Base-by-base conservation (phyloP, 1,140 invertebrate species). In the Rhagoletis pomonella region DNA sequence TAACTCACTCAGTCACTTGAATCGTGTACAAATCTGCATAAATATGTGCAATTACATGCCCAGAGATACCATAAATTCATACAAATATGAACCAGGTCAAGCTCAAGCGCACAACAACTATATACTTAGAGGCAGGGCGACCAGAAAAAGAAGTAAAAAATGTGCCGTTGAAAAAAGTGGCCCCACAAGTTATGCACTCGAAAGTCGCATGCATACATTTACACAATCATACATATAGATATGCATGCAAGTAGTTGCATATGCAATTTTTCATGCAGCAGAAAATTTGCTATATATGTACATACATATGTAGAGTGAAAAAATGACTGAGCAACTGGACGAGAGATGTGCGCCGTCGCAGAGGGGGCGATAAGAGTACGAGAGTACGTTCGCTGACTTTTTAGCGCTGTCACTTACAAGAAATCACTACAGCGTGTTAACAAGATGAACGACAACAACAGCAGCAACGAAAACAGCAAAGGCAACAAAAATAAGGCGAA, bases 341-440 rank as follows among this genome's bases (percentile, higher is more conserved):
- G 19, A 29, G 64, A 19, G 3, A 39, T 4, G 10, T 12, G 39
- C 3, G 39, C 19, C 29, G 29, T 55, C 50, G 50, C 10, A 29
- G 9, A 67, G 19, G 64, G 64, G 65, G 67, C 39, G 67, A 12
- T 44, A 47, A 73, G 2, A 6, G 67, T 17, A 47, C 4, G 42
- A 44, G n/a, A 19, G 47, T 47, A 19, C 50, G 9, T 58, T 81
- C 1, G 2, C 5, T n/a, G 17, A 55, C n/a, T 81, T 81, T 81
- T 81, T 81, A 81, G n/a, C 73, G 73, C 73, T 81, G 73, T 81
- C 73, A 81, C 73, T 81, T 81, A 81, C 73, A 29, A 81, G 67
- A 81, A 81, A 81, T 81, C 73, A 81, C 73, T 81, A 81, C 73
- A 81, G 12, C 73, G 73, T 81, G 73, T 81, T 81, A 81, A 81